Evolutionary conservation across 2,888 invertebrate genomes (phyloP), one percentile per base, ranked within the genome.

Genomic region (Drosophila leonis): DNA sequence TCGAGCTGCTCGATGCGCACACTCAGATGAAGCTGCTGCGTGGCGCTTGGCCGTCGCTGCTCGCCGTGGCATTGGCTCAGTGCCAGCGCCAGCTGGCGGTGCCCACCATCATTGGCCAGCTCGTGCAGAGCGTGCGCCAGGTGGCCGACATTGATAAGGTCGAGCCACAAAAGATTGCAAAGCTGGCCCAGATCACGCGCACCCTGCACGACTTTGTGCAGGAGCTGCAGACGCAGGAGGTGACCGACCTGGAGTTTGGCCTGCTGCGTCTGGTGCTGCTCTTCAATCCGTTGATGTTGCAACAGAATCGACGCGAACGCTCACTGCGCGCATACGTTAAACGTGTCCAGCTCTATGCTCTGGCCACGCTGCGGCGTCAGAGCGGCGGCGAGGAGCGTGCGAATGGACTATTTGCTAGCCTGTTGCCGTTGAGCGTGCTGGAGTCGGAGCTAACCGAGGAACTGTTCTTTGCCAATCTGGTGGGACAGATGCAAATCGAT

Each of bases 401-500:
- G 88, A 94, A 95, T 71, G 93, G 87, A 33, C 71, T 92, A 31
- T 80, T 92, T 67, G 85, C 92, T 29, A 95, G 96, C 91, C 94
- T 98, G 69, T 95, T 96, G 1, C 95, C 96, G 7, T 93, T 97
- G 29, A 94, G 96, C 79, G 95, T 95, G 79, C 95, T 96, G 91
- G 95, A 96, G 65, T 96, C 96, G 2, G 94, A 95, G 15, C 95
- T 97, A 72, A 94, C 98, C 61, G 98, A 98, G 93, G 98, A 98
- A 91, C 94, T 98, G 62, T 98, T 98, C 94, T 98, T 98, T 91
- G 96, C 97, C 5, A 97, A 97, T 57, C 95, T 98, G 72, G 96
- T 98, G 54, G 98, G 98, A 7, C 97, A 97, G 92, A 97, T 99
- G 84, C 97, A 98, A 93, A 98, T 99, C 70, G 98, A 99, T 91